Evolutionary conservation across 1,140 invertebrate species (phyloP), one percentile per base, ranked within the genome.

Genomic region (Zeugodacus cucurbitae): DNA sequence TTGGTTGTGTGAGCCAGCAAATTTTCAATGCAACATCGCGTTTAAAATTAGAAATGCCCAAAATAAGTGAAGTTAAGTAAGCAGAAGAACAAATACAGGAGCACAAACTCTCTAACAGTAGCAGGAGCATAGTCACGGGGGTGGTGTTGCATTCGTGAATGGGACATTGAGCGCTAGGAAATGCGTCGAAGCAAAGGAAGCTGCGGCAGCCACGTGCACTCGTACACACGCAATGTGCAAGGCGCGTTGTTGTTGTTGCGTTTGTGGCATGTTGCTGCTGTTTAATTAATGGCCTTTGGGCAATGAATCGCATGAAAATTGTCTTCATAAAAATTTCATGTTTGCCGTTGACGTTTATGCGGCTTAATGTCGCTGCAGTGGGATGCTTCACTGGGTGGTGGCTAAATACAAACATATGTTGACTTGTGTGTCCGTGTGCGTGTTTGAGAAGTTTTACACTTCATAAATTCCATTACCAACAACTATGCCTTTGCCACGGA

Each of bases 1-100:
- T 20, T 34, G 70, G 70, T 6, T 44, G n/a, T 11, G 37, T n/a
- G 37, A 44, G 70, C n/a, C n/a, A 67, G 29, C 37, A 10, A 74
- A 74, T 41, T 41, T 74, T 41, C 70, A 74, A 74, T 74, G 37
- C 32, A 41, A 37, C 64, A 11, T 32, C n/a, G 26, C 64, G 14
- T 32, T 74, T 74, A 74, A 74, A 41, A 74, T 74, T 74, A 74
- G 70, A 74, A 74, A 74, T 74, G 37, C 70, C 70, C 37, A 74
- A 74, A 74, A 74, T 74, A 74, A 74, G 37, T 74, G 32, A 74
- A 22, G 37, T 74, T 74, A 74, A 74, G 64, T 67, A 67, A 32
- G 64, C 29, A 67, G 29, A 67, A 67, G 64, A 67, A 67, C n/a
- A 67, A 26, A 22, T n/a, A n/a, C n/a, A 59, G 22, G n/a, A n/a